Base-by-base conservation (phyloP, 2,113 vertebrate species). In the Psittacus erithacus region DNA sequence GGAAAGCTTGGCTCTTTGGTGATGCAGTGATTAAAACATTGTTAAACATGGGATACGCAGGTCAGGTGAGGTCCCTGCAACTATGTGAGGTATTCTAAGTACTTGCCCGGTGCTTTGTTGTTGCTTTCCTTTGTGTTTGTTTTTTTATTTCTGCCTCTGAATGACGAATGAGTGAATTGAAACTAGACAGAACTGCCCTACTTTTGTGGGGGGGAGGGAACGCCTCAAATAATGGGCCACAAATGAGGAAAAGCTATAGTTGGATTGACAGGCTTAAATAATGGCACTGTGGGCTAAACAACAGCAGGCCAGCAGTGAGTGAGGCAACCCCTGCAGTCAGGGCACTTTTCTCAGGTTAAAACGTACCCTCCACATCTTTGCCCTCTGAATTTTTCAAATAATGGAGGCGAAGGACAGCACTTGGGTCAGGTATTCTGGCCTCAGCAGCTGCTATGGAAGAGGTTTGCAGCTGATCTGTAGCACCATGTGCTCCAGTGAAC, bases 41-140 rank as follows among this genome's bases (percentile, higher is more conserved):
- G 0, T 95, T 95, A 87, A 93, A 82, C n/a, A 8, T 57, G 78
- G 91, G 31, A 60, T 93, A 76, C 4, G 38, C 81, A 91, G 96
- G 96, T 91, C 95, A 94, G 93, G 96, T 95, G 86, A 95, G 93
- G 92, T 95, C 83, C 55, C 70, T 91, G 67, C 49, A 95, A 91
- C 78, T 95, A 85, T 93, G 81, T 0, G 3, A 95, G 77, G 67
- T 92, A 95, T 94, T 95, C 77, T 41, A 92, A 91, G 67, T 76
- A 22, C 88, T 84, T 78, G 57, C 38, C 49, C 82, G 38, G 60
- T 76, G n/a, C 67, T 89, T 87, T 92, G 57, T 78, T 86, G 44
- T 80, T 91, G 44, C 70, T 88, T 91, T 89, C 65, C 31, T 73
- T 79, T 73, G 39, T 65, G 62, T 89, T 95, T 95, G 49, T 89